A percentile compares a stretch with the other conserved stretches of the same genome.
phyloP scores from a whole-genome alignment of 2,797 vertebrate genomes.

The Salarias fasciatus region DNA sequence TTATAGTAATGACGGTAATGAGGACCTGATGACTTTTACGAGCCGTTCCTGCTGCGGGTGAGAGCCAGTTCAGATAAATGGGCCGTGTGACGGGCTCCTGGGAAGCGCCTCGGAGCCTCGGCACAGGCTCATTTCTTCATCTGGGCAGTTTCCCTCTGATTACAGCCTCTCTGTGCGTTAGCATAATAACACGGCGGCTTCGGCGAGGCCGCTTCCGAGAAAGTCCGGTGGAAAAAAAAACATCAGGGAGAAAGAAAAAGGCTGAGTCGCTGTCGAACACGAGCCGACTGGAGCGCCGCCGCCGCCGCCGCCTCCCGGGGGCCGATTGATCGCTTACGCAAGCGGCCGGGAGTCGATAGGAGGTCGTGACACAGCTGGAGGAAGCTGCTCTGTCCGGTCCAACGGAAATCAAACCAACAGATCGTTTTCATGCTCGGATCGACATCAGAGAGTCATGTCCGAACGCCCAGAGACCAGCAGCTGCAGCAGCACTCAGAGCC shows the following conservation, averaged over 20 bases:
- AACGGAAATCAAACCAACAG: no score
- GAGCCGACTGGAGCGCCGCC: slow-evolving; percentile 9
- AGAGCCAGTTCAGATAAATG: slow-evolving; percentile 78
- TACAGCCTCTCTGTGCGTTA: slow-evolving; percentile 59
- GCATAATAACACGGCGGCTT: slow-evolving; percentile 64
- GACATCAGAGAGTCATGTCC: no score
- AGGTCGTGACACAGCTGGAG: slow-evolving; percentile 15
- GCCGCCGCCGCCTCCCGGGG: slow-evolving; percentile 12
- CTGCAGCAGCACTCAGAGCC: no score
- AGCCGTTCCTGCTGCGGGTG: slow-evolving; percentile 73
- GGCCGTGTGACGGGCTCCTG: slow-evolving; percentile 73
- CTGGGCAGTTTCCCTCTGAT: slow-evolving; percentile 65
- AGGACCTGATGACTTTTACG: slow-evolving; percentile 79
- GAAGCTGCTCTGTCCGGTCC: no score
- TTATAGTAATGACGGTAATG: slow-evolving; percentile 83
- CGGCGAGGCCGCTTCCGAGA: slow-evolving; percentile 37
- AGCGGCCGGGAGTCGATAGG: slow-evolving; percentile 40
- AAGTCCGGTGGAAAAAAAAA: slow-evolving; percentile 6
- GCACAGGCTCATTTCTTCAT: slow-evolving; percentile 69
- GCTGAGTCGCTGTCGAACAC: background rate
- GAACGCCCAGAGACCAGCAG: no score
- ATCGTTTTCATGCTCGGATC: no score
- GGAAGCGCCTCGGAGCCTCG: slow-evolving; percentile 60
- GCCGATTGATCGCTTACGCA: slow-evolving; percentile 13
- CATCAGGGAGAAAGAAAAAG: background rate